These are phyloP conservation scores for Cephalopterus ornatus DNA, from an alignment of 2,113 vertebrate species.

Conservation along the genomic window DNA sequence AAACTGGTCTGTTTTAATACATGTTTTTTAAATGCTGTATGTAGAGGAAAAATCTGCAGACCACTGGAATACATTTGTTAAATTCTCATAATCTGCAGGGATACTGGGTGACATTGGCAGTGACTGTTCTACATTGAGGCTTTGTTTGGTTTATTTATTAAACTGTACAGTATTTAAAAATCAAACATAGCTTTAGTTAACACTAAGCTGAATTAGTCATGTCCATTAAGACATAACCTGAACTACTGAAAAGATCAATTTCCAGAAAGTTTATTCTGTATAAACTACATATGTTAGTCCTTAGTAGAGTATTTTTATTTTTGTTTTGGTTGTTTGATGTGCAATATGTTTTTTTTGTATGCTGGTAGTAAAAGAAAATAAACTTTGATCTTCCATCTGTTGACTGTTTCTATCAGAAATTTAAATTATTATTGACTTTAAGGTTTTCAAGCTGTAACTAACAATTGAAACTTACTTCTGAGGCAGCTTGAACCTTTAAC, in stretches of 20 bases:
- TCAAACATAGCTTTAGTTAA: conserved; percentile 88
- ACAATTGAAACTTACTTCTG: neutral
- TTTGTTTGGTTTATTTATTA: conserved; percentile 99
- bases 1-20: conserved; percentile 91
- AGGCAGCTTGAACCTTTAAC: neutral
- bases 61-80: conserved; percentile 81
- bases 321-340: conserved; percentile 99
- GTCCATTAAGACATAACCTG: conserved; percentile 87
- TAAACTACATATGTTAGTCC: conserved; percentile 87
- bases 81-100: conserved; percentile 85
- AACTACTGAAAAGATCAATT: conserved; percentile 98
- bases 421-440: neutral
- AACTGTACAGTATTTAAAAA: conserved; percentile 99
- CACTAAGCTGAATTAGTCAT: conserved; percentile 91
- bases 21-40: conserved; percentile 86
- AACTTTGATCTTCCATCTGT: conserved; percentile 97
- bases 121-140: conserved; percentile 91
- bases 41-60: conserved; percentile 80
- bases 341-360: conserved; percentile 99
- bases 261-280: conserved; percentile 91
- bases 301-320: conserved; percentile 85
- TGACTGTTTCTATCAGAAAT: conserved; percentile 76
- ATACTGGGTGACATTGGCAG: conserved; percentile 87
- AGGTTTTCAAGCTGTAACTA: neutral
- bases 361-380: conserved; percentile 99